Base-by-base conservation (phyloP, 2,113 vertebrate genomes). In the Chroicocephalus ridibundus region DNA sequence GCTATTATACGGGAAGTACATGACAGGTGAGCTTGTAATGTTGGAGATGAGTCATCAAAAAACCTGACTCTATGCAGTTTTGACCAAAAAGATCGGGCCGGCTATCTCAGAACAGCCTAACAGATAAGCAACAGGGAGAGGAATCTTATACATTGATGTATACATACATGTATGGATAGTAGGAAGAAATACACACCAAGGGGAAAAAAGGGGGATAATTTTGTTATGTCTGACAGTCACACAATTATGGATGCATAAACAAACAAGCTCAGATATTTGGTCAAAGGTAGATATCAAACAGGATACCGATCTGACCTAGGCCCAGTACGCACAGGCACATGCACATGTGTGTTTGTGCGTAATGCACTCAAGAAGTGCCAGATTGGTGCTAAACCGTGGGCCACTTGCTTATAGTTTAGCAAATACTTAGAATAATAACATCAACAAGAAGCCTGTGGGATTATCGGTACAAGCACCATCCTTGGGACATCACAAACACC, bases 281-380 rank as follows among this genome's bases (percentile, higher is more conserved):
- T 57, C 34, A 77, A 86, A 92, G n/a, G 32, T 16, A 49, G 25
- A 25, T 54, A 32, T 24, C 0, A 0, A 84, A 62, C 3, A 54
- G 36, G n/a, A 75, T 44, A 44, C 44, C 38, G 60, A 12, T 51
- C 55, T 86, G 76, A 70, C 31, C 57, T 58, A 76, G 32, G 61
- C 10, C 5, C 55, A 71, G 12, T 31, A 51, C 20, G 74, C 3
- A 13, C 0, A 5, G 22, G 31, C 1, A 1, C 20, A 22, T 4
- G 3, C 5, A 9, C 15, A 3, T 2, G 14, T 21, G 10, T 21
- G 27, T 29, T 25, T 42, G 18, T 62, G 9, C 31, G 19, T n/a
- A 66, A 84, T 24, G 49, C 10, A 22, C 27, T 61, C 26, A 61
- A 68, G 40, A 79, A 69, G 58, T 22, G n/a, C 34, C 64, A 89